Conservation (phyloP, 2,113 vertebrate genomes). For the Colossoma macropomum region DNA sequence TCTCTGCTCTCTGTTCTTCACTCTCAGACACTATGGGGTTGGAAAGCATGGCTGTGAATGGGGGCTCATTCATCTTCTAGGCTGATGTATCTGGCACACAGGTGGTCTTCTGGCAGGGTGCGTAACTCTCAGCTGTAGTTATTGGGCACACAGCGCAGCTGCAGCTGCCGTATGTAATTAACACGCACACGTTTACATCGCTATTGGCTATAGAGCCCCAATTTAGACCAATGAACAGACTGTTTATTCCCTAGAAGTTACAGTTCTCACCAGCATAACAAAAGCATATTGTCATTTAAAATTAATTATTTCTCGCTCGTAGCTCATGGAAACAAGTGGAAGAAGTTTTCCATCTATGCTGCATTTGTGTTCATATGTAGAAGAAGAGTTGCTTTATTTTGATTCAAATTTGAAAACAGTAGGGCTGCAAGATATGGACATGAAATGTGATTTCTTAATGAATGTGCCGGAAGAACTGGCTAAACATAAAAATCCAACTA, state of each 20-base stretch:
- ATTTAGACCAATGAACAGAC: conserved; percentile 16
- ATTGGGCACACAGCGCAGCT: background rate
- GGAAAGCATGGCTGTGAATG: conserved; percentile 4
- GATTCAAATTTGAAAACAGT: too few species aligned
- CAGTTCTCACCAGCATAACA: background rate
- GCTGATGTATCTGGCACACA: conserved; percentile 53
- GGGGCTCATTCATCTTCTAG: conserved; percentile 44
- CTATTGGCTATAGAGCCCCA: background rate
- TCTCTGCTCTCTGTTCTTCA: conserved; percentile 24
- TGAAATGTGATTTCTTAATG: too few species aligned
- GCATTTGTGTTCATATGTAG: too few species aligned
- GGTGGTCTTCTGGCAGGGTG: conserved; percentile 26
- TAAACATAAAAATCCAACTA: too few species aligned
- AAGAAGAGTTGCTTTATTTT: too few species aligned
- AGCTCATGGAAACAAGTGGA: too few species aligned
- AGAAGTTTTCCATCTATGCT: too few species aligned
- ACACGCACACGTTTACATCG: background rate
- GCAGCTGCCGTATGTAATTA: conserved; percentile 38
- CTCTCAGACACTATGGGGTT: conserved; percentile 41
- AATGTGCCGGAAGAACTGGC: too few species aligned
- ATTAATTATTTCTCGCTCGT: background rate
- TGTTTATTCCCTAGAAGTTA: background rate
- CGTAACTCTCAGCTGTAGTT: conserved; percentile 35
- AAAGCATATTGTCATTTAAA: background rate
- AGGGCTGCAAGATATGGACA: too few species aligned